Evolutionary conservation across 2,797 vertebrate species (phyloP).

Genomic region (Premnoplex brunnescens): DNA sequence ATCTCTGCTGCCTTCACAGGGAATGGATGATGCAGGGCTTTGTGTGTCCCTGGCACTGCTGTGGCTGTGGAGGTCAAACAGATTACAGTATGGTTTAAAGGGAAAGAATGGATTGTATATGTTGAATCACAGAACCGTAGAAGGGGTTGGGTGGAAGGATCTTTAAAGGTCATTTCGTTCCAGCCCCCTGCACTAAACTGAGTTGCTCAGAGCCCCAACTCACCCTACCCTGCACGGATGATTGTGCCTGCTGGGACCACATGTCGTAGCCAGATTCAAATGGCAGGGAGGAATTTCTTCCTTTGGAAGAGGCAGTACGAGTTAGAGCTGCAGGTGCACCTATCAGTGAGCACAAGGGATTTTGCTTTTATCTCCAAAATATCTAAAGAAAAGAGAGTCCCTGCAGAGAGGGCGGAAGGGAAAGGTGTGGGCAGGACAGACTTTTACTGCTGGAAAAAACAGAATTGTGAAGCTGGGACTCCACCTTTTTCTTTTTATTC

Average conservation of each 20-base stretch:
- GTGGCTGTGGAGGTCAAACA: not conserved
- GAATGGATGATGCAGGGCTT: rapidly evolving
- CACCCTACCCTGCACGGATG: not conserved
- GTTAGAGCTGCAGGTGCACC: not conserved
- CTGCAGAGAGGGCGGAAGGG: not conserved
- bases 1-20: not conserved
- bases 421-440: constrained; percentile 28
- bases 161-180: not conserved
- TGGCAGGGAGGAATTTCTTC: not conserved
- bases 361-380: not conserved
- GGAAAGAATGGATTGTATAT: not conserved
- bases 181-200: not conserved
- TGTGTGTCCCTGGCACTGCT: not conserved
- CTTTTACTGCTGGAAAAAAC: constrained; percentile 50
- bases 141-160: not conserved
- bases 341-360: not conserved
- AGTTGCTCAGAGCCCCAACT: not conserved
- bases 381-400: not conserved
- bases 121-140: not conserved
- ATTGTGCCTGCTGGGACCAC: not conserved
- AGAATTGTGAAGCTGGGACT: not conserved
- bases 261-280: not conserved
- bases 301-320: not conserved
- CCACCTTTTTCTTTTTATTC: not conserved
- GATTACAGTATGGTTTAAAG: not conserved